Evolutionary conservation across 2,888 invertebrate species (phyloP), one percentile per base, ranked within the genome.

Genomic region (Hydraecia micacea): DNA sequence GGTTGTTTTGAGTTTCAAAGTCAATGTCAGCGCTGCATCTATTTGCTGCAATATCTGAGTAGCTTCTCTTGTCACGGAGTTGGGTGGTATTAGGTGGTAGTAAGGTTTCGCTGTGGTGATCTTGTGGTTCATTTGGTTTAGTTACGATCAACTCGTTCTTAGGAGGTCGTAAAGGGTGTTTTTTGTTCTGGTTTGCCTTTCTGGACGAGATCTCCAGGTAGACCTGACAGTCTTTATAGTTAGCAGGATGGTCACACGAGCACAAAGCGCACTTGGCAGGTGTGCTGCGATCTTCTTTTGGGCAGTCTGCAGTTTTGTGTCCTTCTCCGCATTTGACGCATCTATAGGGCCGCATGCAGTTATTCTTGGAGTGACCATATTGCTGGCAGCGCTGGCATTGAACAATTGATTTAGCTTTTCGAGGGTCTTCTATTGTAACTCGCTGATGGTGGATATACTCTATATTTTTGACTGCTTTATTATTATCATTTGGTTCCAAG

Each of bases 321-420:
- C 63, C 63, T 63, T 63, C 63, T 21, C 21, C 63, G 9, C 63
- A 63, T 63, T 25, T 63, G 32, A 63, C 63, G 11, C 63, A 63
- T 18, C 63, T 18, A 18, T 62, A 62, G 6, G 32, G 62, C 5
- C 32, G 11, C 62, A 32, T 32, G 18, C 62, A 62, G 32, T 62
- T 32, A 11, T 62, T 46, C 46, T 2, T 46, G 46, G 46, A 9
- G 9, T 39, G 39, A 39, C 9, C 46, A 13, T 46, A 46, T 62
- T 62, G 58, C n/a, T 62, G 62, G 32, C 62, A 62, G 5, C 62
- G 28, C 15, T 32, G 62, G 62, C 62, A 62, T 62, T 32, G 18
- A 13, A 62, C 62, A 32, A 62, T 62, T 32, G 62, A 32, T 32
- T 32, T 62, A 6, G 8, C 15, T 32, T 62, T 32, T 13, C 62